A percentile compares a stretch with the other conserved stretches of the same genome.
Evolutionary conservation across 2,797 vertebrate genomes (phyloP).

Genomic region (Otolemur crassicaudatus): DNA sequence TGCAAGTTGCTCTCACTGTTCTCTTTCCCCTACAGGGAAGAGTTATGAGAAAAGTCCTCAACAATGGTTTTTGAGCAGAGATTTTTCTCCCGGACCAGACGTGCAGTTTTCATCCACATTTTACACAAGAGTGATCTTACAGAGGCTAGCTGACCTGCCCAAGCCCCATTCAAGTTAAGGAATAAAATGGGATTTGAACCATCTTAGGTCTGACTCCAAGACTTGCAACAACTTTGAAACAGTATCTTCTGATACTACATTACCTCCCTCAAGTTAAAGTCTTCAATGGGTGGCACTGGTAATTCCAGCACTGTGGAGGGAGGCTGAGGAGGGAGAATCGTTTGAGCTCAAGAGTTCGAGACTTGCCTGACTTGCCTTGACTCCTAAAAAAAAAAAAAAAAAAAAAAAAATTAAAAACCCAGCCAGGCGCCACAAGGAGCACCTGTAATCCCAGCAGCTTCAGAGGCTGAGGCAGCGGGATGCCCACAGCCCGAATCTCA

Average conservation of each 20-base stretch:
- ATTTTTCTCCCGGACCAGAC: background rate
- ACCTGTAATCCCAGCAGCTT: too few species aligned
- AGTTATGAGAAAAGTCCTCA: background rate
- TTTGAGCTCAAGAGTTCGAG: too few species aligned
- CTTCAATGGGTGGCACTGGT: background rate
- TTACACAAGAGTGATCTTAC: background rate
- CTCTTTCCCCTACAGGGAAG: background rate
- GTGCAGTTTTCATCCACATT: background rate
- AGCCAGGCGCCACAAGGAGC: too few species aligned
- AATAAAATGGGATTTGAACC: background rate
- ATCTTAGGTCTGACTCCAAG: background rate
- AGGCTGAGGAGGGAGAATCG: too few species aligned
- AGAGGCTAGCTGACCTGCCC: background rate
- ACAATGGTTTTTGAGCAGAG: background rate
- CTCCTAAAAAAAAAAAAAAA: too few species aligned
- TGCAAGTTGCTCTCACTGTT: background rate
- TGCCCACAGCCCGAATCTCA: too few species aligned
- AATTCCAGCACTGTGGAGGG: too few species aligned
- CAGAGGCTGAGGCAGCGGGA: too few species aligned
- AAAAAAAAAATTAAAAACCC: too few species aligned
- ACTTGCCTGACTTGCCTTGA: too few species aligned
- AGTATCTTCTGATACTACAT: background rate
- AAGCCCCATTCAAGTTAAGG: background rate
- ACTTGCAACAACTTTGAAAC: background rate
- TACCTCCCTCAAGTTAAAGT: background rate